Evolutionary conservation across 2,797 vertebrate species (phyloP).

Genomic region (Microhierax caerulescens): DNA sequence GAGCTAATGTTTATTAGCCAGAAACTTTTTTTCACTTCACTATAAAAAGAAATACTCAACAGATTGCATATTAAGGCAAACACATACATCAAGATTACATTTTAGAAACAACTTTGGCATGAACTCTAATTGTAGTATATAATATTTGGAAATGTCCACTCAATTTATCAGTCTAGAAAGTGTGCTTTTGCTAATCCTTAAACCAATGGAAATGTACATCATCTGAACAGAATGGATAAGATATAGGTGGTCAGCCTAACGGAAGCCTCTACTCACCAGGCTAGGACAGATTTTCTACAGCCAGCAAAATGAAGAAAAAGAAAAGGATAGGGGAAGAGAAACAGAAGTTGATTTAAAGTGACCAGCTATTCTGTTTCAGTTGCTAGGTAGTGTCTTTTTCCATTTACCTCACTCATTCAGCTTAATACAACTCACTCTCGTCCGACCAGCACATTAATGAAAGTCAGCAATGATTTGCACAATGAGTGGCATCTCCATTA

Average conservation of each 20-base stretch:
- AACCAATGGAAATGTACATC: constrained; percentile 73
- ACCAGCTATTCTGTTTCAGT: constrained; percentile 41
- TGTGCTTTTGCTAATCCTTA: not conserved
- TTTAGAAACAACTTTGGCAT: not conserved
- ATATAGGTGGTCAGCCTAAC: constrained; percentile 61
- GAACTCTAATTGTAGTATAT: not conserved
- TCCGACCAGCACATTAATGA: not conserved
- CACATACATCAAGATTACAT: accelerated
- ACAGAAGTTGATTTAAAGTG: constrained; percentile 68
- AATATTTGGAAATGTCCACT: not conserved
- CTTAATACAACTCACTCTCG: not conserved
- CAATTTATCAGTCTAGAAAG: not conserved
- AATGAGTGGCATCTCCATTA: not conserved
- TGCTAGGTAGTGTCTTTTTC: not conserved
- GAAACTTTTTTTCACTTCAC: not conserved
- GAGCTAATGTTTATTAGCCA: not conserved
- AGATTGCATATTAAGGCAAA: not conserved
- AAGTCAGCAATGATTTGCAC: not conserved
- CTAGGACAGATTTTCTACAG: constrained; percentile 97
- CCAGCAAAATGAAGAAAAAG: constrained; percentile 82
- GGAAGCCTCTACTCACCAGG: constrained; percentile 88
- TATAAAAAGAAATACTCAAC: not conserved
- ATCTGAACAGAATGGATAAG: constrained; percentile 61
- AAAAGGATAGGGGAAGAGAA: constrained; percentile 68
- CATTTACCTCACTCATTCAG: not conserved